Evolutionary conservation across 2,888 invertebrate species (phyloP).

Genomic region (Diplazon laetatorius): DNA sequence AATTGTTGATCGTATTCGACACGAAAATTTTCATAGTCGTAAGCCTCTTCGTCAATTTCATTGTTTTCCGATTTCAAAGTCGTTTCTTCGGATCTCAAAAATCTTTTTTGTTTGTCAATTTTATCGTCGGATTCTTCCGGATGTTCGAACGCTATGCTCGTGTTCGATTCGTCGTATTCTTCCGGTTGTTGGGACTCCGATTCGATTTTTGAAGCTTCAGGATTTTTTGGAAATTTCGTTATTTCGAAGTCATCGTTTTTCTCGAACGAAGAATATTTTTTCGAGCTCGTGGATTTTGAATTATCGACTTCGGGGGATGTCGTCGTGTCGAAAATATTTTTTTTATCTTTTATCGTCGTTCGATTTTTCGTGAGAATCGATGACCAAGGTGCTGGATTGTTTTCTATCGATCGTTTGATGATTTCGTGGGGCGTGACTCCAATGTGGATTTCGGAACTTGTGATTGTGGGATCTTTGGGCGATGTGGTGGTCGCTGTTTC

Average conservation of each 20-base stretch:
- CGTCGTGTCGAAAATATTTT: conserved; percentile 38
- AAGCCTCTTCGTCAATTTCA: conserved; percentile 74
- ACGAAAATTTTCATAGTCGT: conserved; percentile 82
- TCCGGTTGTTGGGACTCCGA: conserved; percentile 13
- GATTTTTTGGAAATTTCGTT: conserved; percentile 7
- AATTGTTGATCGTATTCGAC: conserved; percentile 83
- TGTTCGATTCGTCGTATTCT: conserved; percentile 47
- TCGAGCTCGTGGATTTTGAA: conserved; percentile 49
- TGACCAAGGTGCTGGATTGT: background rate
- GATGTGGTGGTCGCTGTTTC: conserved; percentile 24
- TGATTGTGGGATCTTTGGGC: background rate
- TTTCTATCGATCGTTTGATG: background rate
- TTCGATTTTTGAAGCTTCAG: background rate
- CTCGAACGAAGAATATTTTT: conserved; percentile 30
- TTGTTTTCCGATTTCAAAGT: conserved; percentile 47
- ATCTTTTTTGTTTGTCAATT: too few relatives aligned
- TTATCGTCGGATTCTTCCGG: background rate
- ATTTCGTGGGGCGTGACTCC: background rate
- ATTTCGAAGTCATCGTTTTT: conserved; percentile 25
- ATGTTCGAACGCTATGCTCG: conserved; percentile 8
- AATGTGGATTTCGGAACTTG: background rate
- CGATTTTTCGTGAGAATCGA: background rate
- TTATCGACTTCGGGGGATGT: conserved; percentile 31
- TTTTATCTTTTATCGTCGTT: conserved; percentile 48
- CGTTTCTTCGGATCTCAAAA: conserved; percentile 22